These are phyloP conservation scores for Lysiphlebus fabarum DNA, from an alignment of 1,140 invertebrate genomes.

Conservation along the genomic window DNA sequence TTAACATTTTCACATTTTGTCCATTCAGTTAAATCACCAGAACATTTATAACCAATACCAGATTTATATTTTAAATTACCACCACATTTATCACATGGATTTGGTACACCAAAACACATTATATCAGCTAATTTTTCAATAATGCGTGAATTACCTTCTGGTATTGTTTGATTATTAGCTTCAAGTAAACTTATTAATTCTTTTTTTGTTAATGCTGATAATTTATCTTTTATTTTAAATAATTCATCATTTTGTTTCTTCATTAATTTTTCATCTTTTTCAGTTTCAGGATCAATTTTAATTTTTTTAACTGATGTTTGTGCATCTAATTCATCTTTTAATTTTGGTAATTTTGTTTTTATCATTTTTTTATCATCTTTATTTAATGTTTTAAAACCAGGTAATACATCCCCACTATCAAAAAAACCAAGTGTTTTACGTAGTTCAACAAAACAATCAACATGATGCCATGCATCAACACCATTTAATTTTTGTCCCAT, in stretches of 20 bases:
- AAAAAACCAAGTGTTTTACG: constrained; percentile 74
- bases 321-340: constrained; percentile 57
- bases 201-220: constrained; percentile 49
- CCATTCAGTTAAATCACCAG: constrained; percentile 85
- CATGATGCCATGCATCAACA: constrained; percentile 83
- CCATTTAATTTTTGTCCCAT: constrained; percentile 77
- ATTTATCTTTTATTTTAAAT: constrained; percentile 66
- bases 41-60: constrained; percentile 73
- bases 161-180: constrained; percentile 69
- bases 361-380: constrained; percentile 73
- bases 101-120: constrained; percentile 82
- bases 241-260: constrained; percentile 78
- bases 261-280: constrained; percentile 57
- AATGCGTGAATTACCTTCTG: constrained; percentile 67
- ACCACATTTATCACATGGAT: constrained; percentile 78
- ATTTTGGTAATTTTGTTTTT: constrained; percentile 67
- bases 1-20: constrained; percentile 77
- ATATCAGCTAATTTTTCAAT: constrained; percentile 77
- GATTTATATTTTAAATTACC: constrained; percentile 72
- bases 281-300: constrained; percentile 63
- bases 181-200: constrained; percentile 67
- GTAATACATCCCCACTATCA: constrained; percentile 66
- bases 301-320: constrained; percentile 63
- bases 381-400: constrained; percentile 70
- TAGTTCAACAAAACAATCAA: constrained; percentile 86